phyloP scores from a whole-genome alignment of 2,888 invertebrate genomes.

The Drosophila siamana region DNA sequence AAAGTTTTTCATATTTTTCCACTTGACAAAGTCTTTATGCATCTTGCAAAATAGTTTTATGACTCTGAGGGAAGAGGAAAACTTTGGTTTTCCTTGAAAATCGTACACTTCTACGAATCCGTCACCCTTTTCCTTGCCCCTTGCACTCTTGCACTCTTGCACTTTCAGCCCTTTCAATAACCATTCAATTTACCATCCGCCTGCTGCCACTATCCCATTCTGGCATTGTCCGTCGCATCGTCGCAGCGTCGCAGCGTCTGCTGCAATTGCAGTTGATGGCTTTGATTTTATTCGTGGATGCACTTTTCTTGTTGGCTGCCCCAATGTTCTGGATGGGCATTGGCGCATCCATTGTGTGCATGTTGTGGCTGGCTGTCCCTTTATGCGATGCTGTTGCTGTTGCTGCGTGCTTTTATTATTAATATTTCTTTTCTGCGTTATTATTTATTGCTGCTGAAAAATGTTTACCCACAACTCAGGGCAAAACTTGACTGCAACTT shows the following conservation, averaged over 20 bases:
- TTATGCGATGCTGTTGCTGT: constrained; percentile 61
- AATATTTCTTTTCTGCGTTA: constrained; percentile 72
- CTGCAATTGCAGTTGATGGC: constrained; percentile 80
- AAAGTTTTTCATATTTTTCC: constrained; percentile 81
- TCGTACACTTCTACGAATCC: not conserved
- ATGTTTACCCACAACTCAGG: constrained; percentile 77
- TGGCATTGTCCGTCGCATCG: not conserved
- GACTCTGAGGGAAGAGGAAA: constrained; percentile 62
- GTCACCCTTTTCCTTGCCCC: not conserved
- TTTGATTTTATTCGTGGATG: constrained; percentile 82
- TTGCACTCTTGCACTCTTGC: not conserved
- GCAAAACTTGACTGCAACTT: constrained; percentile 78
- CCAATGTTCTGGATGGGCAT: constrained; percentile 18
- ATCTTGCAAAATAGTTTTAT: constrained; percentile 81
- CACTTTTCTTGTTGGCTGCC: constrained; percentile 76
- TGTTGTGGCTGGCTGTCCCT: constrained; percentile 47
- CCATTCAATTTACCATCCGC: constrained; percentile 71
- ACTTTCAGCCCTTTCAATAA: constrained; percentile 72
- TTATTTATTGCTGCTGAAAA: constrained; percentile 81
- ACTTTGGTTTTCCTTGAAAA: constrained; percentile 59
- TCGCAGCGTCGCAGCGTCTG: constrained; percentile 25
- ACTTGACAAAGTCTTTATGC: constrained; percentile 80
- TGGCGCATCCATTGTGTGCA: constrained; percentile 69
- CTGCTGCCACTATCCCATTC: not conserved
- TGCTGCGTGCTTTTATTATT: constrained; percentile 79